Conservation (phyloP, 2,797 vertebrate genomes). For the Psittacula echo region DNA sequence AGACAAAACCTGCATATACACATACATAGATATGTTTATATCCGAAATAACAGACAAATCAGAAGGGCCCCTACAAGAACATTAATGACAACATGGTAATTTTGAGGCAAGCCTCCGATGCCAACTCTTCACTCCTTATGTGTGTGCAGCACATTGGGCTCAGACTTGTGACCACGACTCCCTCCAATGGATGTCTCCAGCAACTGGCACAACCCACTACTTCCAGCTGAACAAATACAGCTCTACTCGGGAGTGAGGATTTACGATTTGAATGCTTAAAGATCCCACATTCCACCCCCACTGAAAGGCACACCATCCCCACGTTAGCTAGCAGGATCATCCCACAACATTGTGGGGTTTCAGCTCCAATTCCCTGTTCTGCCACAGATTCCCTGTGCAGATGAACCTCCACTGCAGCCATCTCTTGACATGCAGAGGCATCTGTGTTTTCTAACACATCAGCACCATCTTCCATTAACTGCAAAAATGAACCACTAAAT, state of each 20-base stretch:
- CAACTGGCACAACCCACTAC: background rate
- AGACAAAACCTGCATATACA: accelerated
- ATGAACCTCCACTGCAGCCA: background rate
- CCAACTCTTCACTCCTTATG: background rate
- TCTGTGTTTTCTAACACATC: background rate
- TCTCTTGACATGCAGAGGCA: accelerated
- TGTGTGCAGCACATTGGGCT: background rate
- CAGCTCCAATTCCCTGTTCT: background rate
- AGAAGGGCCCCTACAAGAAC: background rate
- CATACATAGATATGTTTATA: accelerated
- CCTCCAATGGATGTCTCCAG: conserved; percentile 52
- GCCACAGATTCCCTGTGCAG: background rate
- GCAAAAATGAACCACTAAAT: background rate
- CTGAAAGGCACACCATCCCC: accelerated
- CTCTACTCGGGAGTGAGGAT: background rate
- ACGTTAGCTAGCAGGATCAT: accelerated
- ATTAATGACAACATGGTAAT: background rate
- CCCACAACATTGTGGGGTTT: accelerated
- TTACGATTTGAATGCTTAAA: accelerated
- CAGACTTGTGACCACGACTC: conserved; percentile 37
- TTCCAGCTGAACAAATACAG: background rate
- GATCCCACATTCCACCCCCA: background rate
- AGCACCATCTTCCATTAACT: background rate
- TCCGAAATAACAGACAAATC: too few relatives aligned
- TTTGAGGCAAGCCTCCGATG: background rate